Conservation (phyloP, 2,797 vertebrate genomes). For the Malacoctenus gilli region DNA sequence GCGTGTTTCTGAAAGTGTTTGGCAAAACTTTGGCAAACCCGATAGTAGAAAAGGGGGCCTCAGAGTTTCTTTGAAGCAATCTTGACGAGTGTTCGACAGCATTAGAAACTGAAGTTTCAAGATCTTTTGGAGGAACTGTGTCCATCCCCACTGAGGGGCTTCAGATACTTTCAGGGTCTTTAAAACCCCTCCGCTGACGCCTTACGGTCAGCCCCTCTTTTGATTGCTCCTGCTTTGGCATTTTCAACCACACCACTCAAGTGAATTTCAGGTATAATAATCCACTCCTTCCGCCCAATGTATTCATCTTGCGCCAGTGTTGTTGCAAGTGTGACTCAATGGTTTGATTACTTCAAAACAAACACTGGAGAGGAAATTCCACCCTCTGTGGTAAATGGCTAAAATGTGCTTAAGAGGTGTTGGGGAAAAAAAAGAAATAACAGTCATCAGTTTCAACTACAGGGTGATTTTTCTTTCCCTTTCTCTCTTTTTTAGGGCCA, state of each 20-base stretch:
- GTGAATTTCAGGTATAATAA: slow-evolving; percentile 5
- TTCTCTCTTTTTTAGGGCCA: slow-evolving; percentile 16
- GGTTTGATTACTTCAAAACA: slow-evolving; percentile 32
- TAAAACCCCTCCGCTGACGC: background rate
- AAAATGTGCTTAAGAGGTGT: slow-evolving; percentile 39
- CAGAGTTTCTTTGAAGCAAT: too few relatives aligned
- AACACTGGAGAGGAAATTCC: slow-evolving; percentile 24
- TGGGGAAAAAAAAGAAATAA: slow-evolving; percentile 48
- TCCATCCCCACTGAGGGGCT: background rate
- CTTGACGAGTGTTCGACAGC: background rate
- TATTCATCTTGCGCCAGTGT: background rate
- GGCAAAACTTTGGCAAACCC: too few relatives aligned
- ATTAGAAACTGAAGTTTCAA: background rate
- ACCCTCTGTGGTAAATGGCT: slow-evolving; percentile 22
- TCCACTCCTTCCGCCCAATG: background rate
- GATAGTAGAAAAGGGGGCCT: too few relatives aligned
- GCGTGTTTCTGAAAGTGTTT: too few relatives aligned
- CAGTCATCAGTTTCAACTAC: slow-evolving; percentile 37
- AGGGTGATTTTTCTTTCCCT: slow-evolving; percentile 25
- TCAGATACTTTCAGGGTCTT: too few relatives aligned
- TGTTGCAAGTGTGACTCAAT: slow-evolving; percentile 18
- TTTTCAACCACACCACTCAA: background rate
- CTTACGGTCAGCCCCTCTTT: background rate
- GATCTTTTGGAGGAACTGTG: too few relatives aligned
- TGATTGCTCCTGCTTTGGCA: background rate